Percentiles rank a stretch among this genome's conserved stretches.
phyloP scores from a whole-genome alignment of 2,797 vertebrate genomes.

The Phalanger gymnotis region DNA sequence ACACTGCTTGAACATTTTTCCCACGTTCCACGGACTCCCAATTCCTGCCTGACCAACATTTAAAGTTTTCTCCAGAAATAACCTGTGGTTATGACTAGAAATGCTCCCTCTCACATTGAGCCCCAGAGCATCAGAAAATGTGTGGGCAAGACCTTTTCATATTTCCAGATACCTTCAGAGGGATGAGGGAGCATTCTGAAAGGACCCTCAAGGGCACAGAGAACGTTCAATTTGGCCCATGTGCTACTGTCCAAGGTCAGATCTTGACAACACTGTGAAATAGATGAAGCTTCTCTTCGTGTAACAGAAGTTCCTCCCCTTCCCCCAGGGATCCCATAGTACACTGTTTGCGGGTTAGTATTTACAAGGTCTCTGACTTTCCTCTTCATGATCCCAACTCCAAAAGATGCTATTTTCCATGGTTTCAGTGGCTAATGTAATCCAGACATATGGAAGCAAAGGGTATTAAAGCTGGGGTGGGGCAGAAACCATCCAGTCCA shows the following conservation, averaged over 20 bases:
- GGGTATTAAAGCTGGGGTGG: not conserved
- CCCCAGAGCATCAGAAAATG: not conserved
- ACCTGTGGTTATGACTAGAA: not conserved
- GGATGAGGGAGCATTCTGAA: not conserved
- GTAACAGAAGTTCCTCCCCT: not conserved
- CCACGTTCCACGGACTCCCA: not conserved
- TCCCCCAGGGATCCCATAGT: not conserved
- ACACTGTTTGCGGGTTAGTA: not conserved
- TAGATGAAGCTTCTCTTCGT: not conserved
- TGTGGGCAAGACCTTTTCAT: not conserved
- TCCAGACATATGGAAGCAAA: not conserved
- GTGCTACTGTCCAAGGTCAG: not conserved
- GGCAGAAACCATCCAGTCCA: not conserved
- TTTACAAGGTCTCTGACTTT: not conserved
- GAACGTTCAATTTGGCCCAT: not conserved
- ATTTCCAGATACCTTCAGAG: not conserved
- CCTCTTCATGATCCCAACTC: not conserved
- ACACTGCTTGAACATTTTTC: not conserved
- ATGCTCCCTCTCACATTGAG: not conserved
- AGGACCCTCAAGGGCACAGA: not conserved
- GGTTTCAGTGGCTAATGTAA: not conserved
- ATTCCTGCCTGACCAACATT: not conserved
- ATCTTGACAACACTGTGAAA: not conserved
- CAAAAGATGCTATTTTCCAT: not conserved
- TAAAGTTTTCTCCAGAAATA: not conserved